Base-by-base conservation (phyloP, 2,888 invertebrate species). In the Panorpa germanica region DNA sequence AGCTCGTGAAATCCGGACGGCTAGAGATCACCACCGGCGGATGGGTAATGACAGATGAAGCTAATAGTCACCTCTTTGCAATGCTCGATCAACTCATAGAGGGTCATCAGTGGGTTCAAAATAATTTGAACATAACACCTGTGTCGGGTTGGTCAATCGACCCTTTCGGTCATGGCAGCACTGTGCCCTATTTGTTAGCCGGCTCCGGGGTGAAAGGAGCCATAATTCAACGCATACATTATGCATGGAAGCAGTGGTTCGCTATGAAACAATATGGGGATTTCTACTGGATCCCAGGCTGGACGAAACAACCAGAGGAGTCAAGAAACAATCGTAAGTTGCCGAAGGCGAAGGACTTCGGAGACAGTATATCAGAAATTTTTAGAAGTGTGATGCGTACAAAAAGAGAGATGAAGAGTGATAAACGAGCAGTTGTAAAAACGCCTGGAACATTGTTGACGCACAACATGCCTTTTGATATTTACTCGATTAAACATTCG, bases 31-130 rank as follows among this genome's bases (percentile, higher is more conserved):
- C 78, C 5, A 76, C 81, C 0, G 85, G 83, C 2, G 83, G 83
- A 18, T 85, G 83, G 83, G 83, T 85, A 30, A 85, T 85, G 83
- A 81, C 82, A 1, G 85, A 85, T 46, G 85, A 85, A 53, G 83
- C 83, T 6, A 76, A 75, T 39, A 70, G 76, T 1, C 78, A 83
- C 45, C 62, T 82, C 37, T 82, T 74, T 45, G 70, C 78, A 17
- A 71, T 83, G 59, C 55, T 83, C 34, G 81, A 83, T 54, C 83
- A 85, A 48, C 65, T 81, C 29, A 77, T 83, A 40, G 80, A 81
- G 66, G 80, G 80, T 77, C 83, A 83, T 45, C 75, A 74, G 40
- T 83, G 82, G 82, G 54, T 81, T 8, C 71, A 70, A 45, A 67
- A 68, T 19, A 77, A 78, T 45, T 57, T 83, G 21, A 77, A 73